Evolutionary conservation across 2,888 invertebrate species (phyloP), one percentile per base, ranked within the genome.

Genomic region (Pristionchus entomophagus): DNA sequence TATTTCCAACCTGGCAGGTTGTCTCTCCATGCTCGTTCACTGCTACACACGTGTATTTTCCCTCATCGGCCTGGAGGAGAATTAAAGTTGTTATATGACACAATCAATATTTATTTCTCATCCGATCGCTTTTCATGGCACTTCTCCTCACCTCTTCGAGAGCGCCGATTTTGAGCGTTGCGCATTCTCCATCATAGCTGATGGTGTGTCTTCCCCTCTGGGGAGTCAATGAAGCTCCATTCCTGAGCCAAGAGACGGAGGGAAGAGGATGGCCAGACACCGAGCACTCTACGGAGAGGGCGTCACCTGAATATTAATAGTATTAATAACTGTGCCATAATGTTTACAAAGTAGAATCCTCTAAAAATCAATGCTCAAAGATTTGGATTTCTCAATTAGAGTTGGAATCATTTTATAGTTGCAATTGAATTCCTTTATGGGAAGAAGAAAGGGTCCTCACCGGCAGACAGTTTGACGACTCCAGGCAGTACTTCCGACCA

Each of bases 21-120:
- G 95, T 95, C 93, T 96, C 96, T 77, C 97, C 97, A 90, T 95
- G 96, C 89, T 95, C 96, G 94, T 97, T 97, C 87, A 95, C 95
- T 49, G 97, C 94, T 92, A 95, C 96, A 56, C 97, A 94, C n/a
- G 95, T 96, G 92, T 97, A 96, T 0, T 93, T 95, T 56, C 97
- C 97, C 87, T 91, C 91, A 87, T 90, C 90, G 35, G 86, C 87
- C 32, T 88, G 80, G n/a, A 83, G 0, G 12, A n/a, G n/a, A 45
- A 45, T 45, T 10, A 45, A 6, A 45, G 45, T 45, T 10, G 45
- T 10, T 45, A 14, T 41, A 19, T 10, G 14, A 38, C 22, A 69
- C 22, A 6, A 69, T 6, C 14, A 6, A 19, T n/a, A n/a, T n/a
- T n/a, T n/a, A n/a, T n/a, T n/a, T n/a, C n/a, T 5, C 32, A 19